Percentiles rank a stretch among this genome's conserved stretches.
phyloP scores from a whole-genome alignment of 2,888 invertebrate species.

The Leptinotarsa peninsularis region DNA sequence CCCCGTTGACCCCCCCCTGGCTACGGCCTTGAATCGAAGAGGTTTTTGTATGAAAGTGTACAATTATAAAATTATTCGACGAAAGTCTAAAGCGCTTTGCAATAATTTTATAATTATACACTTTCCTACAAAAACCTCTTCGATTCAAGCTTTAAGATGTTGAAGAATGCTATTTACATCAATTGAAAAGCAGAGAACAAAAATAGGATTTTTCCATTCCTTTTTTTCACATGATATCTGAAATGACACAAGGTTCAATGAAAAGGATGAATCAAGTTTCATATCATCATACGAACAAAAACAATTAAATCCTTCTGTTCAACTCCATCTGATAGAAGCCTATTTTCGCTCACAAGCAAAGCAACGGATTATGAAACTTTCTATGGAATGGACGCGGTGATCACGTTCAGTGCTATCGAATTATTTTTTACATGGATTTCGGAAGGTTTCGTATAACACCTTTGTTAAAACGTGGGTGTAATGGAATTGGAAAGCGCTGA shows the following conservation, averaged over 20 bases:
- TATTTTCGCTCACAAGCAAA: not conserved
- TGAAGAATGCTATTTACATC: too few relatives aligned
- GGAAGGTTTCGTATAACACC: not conserved
- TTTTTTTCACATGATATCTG: too few relatives aligned
- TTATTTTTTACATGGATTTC: not conserved
- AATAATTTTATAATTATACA: too few relatives aligned
- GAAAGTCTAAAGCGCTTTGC: too few relatives aligned
- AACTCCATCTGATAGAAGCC: not conserved
- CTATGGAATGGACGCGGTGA: not conserved
- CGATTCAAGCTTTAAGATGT: too few relatives aligned
- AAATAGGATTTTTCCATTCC: too few relatives aligned
- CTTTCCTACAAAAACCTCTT: too few relatives aligned
- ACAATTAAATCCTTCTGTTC: not conserved
- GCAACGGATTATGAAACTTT: not conserved
- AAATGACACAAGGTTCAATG: not conserved
- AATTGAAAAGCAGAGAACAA: too few relatives aligned
- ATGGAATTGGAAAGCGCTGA: not conserved
- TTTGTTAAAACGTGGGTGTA: not conserved
- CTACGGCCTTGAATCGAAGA: too few relatives aligned
- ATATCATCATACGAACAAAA: not conserved
- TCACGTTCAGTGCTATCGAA: not conserved
- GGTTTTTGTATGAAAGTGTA: too few relatives aligned
- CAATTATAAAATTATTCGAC: too few relatives aligned
- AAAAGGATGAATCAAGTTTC: not conserved
- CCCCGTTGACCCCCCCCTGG: too few relatives aligned